A percentile compares a stretch with the other conserved stretches of the same genome.
Evolutionary conservation across 2,888 invertebrate species (phyloP).

Genomic region (Agrilus cyanescens): DNA sequence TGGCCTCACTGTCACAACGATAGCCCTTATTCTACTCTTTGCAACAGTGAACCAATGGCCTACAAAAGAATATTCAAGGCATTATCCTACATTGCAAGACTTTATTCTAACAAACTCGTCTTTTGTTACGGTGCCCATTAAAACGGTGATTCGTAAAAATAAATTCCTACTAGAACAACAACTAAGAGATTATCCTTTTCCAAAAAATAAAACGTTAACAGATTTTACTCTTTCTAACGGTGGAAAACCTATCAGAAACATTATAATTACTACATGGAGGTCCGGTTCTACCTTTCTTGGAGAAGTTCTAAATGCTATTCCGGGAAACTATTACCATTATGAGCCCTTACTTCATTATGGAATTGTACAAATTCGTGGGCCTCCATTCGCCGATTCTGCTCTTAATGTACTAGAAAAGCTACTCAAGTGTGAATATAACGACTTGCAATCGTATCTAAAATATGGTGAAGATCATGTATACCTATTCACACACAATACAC

Average conservation of each 20-base stretch:
- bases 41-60: conserved; percentile 13
- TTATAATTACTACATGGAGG: conserved; percentile 81
- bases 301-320: conserved; percentile 71
- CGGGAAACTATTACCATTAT: conserved; percentile 82
- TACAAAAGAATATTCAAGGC: conserved; percentile 12
- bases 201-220: conserved; percentile 46
- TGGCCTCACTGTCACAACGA: no score
- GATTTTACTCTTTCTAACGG: conserved; percentile 58
- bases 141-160: conserved; percentile 46
- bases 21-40: conserved; percentile 9
- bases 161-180: conserved; percentile 42
- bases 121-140: conserved; percentile 33
- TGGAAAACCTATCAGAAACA: conserved; percentile 61
- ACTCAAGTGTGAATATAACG: conserved; percentile 64
- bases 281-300: conserved; percentile 85
- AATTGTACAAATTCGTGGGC: conserved; percentile 68
- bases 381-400: conserved; percentile 56
- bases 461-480: conserved; percentile 67
- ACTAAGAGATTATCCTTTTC: conserved; percentile 50
- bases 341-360: conserved; percentile 77
- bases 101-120: conserved; percentile 20
- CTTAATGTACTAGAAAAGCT: conserved; percentile 56
- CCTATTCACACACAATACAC: conserved; percentile 74
- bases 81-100: conserved; percentile 2
- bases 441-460: conserved; percentile 62